A percentile compares a stretch with the other conserved stretches of the same genome.
Conservation (phyloP, 1,140 invertebrate genomes). For the Caligus rogercresseyi region DNA sequence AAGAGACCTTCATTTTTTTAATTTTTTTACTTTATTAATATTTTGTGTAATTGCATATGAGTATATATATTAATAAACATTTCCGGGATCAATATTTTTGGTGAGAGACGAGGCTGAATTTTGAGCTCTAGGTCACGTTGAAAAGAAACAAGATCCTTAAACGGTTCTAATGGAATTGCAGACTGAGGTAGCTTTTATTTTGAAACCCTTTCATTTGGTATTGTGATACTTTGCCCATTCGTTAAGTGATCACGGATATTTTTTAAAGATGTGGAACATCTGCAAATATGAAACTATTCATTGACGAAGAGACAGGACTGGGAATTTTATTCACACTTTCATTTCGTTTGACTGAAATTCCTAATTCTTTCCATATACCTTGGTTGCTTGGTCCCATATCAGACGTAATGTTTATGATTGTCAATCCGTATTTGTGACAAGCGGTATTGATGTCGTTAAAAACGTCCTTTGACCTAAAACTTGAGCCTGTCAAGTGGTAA, state of each 20-base stretch:
- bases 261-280: neutral
- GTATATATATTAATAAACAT: no score
- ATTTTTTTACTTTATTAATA: no score
- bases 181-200: neutral
- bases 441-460: neutral
- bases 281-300: neutral
- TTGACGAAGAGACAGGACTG: neutral
- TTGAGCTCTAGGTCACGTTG: neutral
- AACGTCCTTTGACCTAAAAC: neutral
- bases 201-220: neutral
- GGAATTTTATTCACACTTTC: neutral
- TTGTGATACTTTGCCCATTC: neutral
- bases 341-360: neutral
- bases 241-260: neutral
- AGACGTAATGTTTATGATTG: neutral
- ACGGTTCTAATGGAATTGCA: neutral
- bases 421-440: neutral
- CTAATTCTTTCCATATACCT: neutral
- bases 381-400: neutral
- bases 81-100: neutral
- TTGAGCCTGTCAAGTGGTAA: neutral
- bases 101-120: neutral
- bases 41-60: no score
- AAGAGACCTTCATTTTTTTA: no score
- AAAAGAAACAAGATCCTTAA: neutral